Evolutionary conservation across 2,113 vertebrate genomes (phyloP).

Genomic region (Myotis davidii): DNA sequence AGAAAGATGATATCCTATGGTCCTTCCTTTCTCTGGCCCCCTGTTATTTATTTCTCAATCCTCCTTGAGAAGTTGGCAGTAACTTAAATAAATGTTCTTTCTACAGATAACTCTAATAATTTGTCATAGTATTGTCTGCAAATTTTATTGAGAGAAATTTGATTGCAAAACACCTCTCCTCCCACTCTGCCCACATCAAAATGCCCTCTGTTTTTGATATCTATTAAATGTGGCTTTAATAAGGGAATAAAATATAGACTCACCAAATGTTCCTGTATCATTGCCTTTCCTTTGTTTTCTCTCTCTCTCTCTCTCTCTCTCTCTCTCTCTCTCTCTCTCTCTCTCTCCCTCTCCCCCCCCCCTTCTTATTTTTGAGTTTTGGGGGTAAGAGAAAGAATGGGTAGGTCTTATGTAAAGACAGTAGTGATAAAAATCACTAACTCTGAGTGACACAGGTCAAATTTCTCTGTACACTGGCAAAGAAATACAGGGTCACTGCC

Average conservation of each 20-base stretch:
- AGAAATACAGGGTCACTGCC: slow-evolving; percentile 64
- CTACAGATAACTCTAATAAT: background rate
- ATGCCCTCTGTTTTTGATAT: background rate
- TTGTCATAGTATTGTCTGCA: slow-evolving; percentile 16
- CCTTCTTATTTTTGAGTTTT: slow-evolving; percentile 26
- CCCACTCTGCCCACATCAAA: background rate
- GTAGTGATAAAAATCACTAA: slow-evolving; percentile 41
- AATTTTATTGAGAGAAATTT: slow-evolving; percentile 38
- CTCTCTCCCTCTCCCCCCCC: background rate
- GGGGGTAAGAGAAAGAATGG: background rate
- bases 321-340: background rate
- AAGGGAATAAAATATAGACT: background rate
- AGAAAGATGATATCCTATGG: background rate
- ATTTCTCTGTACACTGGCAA: slow-evolving; percentile 75
- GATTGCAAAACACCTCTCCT: background rate
- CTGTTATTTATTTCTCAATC: background rate
- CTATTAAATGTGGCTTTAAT: background rate
- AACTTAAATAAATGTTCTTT: background rate
- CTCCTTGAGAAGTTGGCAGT: background rate
- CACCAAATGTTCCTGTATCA: background rate
- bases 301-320: background rate
- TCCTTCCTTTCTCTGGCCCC: background rate
- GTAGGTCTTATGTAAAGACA: background rate
- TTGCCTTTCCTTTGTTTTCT: background rate
- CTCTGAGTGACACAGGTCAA: slow-evolving; percentile 62